A percentile compares a stretch with the other conserved stretches of the same genome.
Evolutionary conservation across 2,113 vertebrate species (phyloP).

Genomic region (Brachionichthys hirsutus): DNA sequence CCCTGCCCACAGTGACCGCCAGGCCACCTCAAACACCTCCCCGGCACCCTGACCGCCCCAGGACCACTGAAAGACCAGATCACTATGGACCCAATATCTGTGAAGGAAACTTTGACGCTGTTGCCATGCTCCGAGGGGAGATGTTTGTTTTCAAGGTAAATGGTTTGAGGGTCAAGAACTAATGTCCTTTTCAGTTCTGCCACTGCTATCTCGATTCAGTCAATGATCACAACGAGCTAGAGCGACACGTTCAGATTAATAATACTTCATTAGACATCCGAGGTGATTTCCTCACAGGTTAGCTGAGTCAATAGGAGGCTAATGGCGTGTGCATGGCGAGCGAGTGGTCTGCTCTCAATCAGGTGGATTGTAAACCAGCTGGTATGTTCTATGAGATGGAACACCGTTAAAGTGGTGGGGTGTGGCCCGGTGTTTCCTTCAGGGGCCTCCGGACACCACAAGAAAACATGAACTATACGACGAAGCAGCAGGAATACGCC

Average conservation of each 20-base stretch:
- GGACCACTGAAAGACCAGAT: constrained; percentile 84
- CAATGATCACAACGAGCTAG: too few species aligned
- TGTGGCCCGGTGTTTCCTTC: constrained; percentile 60
- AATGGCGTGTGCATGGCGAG: constrained; percentile 31
- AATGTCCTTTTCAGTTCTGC: too few species aligned
- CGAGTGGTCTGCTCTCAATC: constrained; percentile 63
- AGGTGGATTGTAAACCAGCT: constrained; percentile 57
- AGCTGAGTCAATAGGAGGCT: constrained; percentile 23
- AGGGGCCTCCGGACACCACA: constrained; percentile 54
- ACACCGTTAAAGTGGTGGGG: constrained; percentile 48
- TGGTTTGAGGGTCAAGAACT: not conserved
- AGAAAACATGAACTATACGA: constrained; percentile 27
- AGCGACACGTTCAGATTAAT: too few species aligned
- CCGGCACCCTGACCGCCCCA: constrained; percentile 79
- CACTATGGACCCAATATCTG: constrained; percentile 94
- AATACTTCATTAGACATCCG: too few species aligned
- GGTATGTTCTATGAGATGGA: constrained; percentile 46
- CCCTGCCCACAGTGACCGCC: constrained; percentile 85
- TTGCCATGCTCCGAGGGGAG: constrained; percentile 91
- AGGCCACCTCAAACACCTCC: constrained; percentile 81
- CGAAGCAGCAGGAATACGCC: constrained; percentile 31
- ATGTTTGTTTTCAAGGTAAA: constrained; percentile 98
- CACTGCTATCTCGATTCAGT: too few species aligned
- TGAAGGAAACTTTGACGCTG: constrained; percentile 91
- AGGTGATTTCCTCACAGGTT: constrained; percentile 18